phyloP scores from a whole-genome alignment of 2,797 vertebrate species.

The Hippoglossus hippoglossus region DNA sequence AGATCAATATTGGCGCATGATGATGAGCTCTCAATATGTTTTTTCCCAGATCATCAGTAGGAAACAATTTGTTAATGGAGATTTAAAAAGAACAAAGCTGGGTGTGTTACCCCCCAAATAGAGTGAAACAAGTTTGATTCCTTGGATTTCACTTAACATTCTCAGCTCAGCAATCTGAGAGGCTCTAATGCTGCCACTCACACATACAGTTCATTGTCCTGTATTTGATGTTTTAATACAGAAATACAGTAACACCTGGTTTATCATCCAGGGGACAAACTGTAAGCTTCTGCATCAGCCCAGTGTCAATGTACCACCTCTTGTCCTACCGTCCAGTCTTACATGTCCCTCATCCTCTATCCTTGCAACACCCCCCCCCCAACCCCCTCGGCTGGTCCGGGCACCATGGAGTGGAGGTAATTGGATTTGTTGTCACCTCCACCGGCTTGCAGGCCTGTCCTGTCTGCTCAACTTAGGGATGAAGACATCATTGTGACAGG shows the following conservation, averaged over 20 bases:
- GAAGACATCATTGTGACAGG: conserved; percentile 99
- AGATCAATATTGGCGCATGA: conserved; percentile 51
- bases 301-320: conserved; percentile 7
- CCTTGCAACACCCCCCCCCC: conserved; percentile 40
- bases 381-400: conserved; percentile 79
- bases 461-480: conserved; percentile 98
- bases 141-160: not conserved
- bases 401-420: conserved; percentile 97
- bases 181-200: not conserved
- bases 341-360: conserved; percentile 41
- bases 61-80: conserved; percentile 57
- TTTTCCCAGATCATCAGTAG: conserved; percentile 17
- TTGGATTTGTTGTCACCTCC: conserved; percentile 99
- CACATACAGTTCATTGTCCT: not conserved
- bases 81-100: conserved; percentile 41
- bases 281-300: not conserved
- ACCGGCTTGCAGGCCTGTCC: conserved; percentile 95
- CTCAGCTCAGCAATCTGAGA: not conserved
- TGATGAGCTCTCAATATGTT: conserved; percentile 47
- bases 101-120: too few relatives aligned
- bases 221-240: not conserved
- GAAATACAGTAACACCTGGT: not conserved
- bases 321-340: conserved; percentile 25
- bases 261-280: not conserved
- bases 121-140: not conserved